These are phyloP conservation scores for Euura lappo DNA, from an alignment of 1,140 invertebrate genomes.

Conservation along the genomic window DNA sequence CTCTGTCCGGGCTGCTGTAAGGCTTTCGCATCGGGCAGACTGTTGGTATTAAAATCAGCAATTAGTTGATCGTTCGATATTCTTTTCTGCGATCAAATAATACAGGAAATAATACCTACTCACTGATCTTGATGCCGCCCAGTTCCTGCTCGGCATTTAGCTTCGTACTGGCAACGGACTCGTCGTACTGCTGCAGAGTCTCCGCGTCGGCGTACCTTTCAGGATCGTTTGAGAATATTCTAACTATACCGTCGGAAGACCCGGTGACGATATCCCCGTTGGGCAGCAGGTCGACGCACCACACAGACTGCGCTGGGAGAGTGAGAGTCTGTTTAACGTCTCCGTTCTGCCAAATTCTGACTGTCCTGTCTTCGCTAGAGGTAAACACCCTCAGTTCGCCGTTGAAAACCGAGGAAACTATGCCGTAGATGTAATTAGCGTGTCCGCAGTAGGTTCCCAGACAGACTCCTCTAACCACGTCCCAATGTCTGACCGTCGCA, in stretches of 20 bases:
- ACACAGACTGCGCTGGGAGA: conserved; percentile 87
- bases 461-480: conserved; percentile 75
- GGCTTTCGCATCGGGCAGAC: conserved; percentile 79
- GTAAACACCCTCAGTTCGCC: conserved; percentile 65
- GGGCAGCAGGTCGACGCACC: conserved; percentile 79
- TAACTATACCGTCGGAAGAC: conserved; percentile 83
- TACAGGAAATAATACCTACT: conserved; percentile 61
- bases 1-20: conserved; percentile 78
- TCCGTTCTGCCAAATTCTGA: conserved; percentile 81
- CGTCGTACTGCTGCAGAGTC: conserved; percentile 71
- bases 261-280: conserved; percentile 94
- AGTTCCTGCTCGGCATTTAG: conserved; percentile 70
- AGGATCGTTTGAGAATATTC: conserved; percentile 81
- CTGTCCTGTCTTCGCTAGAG: conserved; percentile 86
- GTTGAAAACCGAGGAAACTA: conserved; percentile 35
- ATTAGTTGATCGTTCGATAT: neutral
- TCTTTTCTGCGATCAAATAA: conserved; percentile 8
- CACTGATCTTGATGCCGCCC: conserved; percentile 83
- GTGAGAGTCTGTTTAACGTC: conserved; percentile 74
- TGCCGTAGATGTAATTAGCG: conserved; percentile 79
- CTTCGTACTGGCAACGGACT: conserved; percentile 70
- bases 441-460: conserved; percentile 82
- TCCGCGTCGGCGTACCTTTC: conserved; percentile 70
- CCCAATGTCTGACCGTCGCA: conserved; percentile 83
- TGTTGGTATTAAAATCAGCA: conserved; percentile 20